Evolutionary conservation across 2,888 invertebrate genomes (phyloP).

Genomic region (Linyphia triangularis): DNA sequence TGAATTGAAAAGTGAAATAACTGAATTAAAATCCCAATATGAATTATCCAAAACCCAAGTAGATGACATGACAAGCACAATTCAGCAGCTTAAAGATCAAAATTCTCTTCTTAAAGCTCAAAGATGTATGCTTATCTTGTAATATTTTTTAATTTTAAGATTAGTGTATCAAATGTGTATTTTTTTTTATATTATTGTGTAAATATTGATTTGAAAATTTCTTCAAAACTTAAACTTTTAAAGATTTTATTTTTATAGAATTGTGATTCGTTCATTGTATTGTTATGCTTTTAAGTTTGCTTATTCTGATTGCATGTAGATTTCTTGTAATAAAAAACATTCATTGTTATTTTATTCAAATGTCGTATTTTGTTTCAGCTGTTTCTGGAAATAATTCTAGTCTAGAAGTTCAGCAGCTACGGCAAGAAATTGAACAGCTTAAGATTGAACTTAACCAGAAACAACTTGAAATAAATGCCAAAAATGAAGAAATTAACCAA

Average conservation of each 20-base stretch:
- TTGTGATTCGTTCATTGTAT: too few species aligned
- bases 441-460: slow-evolving; percentile 38
- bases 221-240: neutral
- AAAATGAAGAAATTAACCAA: slow-evolving; percentile 26
- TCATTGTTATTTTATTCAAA: too few species aligned
- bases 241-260: neutral
- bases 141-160: neutral
- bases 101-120: slow-evolving; percentile 89
- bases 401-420: slow-evolving; percentile 65
- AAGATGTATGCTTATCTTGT: slow-evolving; percentile 38
- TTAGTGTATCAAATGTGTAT: neutral
- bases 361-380: slow-evolving; percentile 23
- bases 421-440: slow-evolving; percentile 67
- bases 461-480: slow-evolving; percentile 64
- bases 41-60: slow-evolving; percentile 80
- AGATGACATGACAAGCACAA: slow-evolving; percentile 85
- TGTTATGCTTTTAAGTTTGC: neutral
- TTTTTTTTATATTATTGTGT: neutral
- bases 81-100: slow-evolving; percentile 90
- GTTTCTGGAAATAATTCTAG: slow-evolving; percentile 68
- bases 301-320: neutral
- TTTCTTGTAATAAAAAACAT: neutral
- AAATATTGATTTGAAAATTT: too few species aligned
- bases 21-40: slow-evolving; percentile 78
- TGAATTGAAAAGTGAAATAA: slow-evolving; percentile 78